Percentiles rank a stretch among this genome's conserved stretches.
phyloP scores from a whole-genome alignment of 2,797 vertebrate genomes.

The Cossypha heuglini region DNA sequence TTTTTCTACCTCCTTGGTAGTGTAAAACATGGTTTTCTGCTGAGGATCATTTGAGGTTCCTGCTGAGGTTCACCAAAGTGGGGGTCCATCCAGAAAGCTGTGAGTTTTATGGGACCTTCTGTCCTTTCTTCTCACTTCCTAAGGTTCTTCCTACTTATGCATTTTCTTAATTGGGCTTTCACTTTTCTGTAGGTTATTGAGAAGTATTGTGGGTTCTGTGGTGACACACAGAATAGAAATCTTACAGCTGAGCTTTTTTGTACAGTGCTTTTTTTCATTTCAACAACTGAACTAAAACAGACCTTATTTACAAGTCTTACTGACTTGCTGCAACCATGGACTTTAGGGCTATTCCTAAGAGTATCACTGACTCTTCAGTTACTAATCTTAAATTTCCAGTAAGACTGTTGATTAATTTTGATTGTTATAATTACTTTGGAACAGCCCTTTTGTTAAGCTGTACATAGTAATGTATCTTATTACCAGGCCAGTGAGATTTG shows the following conservation, averaged over 20 bases:
- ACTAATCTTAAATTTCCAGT: slow-evolving; percentile 20
- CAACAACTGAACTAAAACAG: neutral
- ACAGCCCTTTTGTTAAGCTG: neutral
- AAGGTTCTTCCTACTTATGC: neutral
- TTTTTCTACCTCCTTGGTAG: neutral
- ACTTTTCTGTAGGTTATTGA: neutral
- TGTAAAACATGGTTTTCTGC: neutral
- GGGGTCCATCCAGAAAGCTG: neutral
- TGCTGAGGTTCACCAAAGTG: neutral
- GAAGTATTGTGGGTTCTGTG: neutral
- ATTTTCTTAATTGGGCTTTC: neutral
- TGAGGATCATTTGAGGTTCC: neutral
- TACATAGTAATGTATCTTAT: neutral
- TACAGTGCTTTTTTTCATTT: neutral
- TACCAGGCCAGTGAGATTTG: neutral
- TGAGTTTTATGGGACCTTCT: neutral
- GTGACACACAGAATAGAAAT: neutral
- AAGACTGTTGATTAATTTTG: slow-evolving; percentile 41
- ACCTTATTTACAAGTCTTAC: no score
- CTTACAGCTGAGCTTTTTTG: neutral
- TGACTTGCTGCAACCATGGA: neutral
- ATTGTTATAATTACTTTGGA: slow-evolving; percentile 14
- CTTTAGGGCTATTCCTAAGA: neutral
- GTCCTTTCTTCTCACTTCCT: neutral
- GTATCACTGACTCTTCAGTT: slow-evolving; percentile 35